These are phyloP conservation scores for Eurypyga helias DNA, from an alignment of 2,113 vertebrate genomes.

Conservation along the genomic window DNA sequence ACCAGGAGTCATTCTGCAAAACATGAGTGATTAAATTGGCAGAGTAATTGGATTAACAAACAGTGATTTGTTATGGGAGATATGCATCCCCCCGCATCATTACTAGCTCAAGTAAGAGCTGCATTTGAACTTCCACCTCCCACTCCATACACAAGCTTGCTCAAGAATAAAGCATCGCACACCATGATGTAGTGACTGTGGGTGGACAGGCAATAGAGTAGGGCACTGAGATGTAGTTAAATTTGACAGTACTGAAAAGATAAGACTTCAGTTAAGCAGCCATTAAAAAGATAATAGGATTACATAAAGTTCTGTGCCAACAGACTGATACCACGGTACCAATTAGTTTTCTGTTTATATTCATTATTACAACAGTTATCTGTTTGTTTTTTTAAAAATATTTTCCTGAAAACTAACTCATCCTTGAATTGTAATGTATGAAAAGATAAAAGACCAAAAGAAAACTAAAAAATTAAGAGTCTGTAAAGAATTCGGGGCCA, in stretches of 20 bases:
- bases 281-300: neutral
- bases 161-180: neutral
- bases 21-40: neutral
- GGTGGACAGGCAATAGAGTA: neutral
- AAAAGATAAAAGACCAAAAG: neutral
- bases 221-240: neutral
- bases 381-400: neutral
- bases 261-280: neutral
- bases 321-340: rapidly evolving
- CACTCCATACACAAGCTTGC: neutral
- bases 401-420: neutral
- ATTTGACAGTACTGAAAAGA: neutral
- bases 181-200: neutral
- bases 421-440: neutral
- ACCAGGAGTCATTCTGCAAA: neutral
- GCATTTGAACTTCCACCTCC: neutral
- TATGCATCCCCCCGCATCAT: neutral
- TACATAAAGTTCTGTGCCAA: neutral
- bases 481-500: neutral
- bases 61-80: neutral
- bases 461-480: neutral
- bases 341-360: neutral
- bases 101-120: neutral
- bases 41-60: neutral
- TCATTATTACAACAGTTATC: neutral